Conservation (phyloP, 37 sponge, comb jelly and placozoan genomes). For the Aplysina aerophoba region DNA sequence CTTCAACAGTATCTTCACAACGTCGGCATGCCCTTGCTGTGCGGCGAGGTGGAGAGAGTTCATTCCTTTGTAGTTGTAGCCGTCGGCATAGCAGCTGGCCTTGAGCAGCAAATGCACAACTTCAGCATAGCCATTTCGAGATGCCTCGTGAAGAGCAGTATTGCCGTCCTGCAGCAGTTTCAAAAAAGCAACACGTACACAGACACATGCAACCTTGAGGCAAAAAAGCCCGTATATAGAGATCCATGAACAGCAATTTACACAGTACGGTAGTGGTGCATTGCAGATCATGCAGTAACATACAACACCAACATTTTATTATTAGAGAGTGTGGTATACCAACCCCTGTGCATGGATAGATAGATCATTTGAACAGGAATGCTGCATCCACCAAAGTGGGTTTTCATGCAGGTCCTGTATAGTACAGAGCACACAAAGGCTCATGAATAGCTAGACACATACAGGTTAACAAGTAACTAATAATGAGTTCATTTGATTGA, state of each 20-base stretch:
- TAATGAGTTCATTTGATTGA: no score
- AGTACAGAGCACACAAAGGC: no score
- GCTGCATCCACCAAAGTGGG: no score
- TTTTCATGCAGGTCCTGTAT: no score
- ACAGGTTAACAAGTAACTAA: no score
- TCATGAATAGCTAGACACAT: no score
- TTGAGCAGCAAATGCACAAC: conserved; percentile 69
- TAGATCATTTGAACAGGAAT: no score
- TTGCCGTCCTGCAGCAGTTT: conserved; percentile 60
- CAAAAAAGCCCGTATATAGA: neutral
- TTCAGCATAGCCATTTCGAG: conserved; percentile 79
- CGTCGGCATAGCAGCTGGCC: conserved; percentile 72
- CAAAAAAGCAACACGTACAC: neutral
- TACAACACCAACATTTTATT: no score
- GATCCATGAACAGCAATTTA: neutral
- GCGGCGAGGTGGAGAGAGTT: conserved; percentile 76
- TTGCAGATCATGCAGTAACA: no score
- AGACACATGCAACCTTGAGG: neutral
- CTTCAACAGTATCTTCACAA: conserved; percentile 75
- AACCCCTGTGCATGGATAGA: no score
- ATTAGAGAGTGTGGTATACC: no score
- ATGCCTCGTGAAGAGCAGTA: conserved; percentile 80
- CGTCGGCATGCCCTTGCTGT: conserved; percentile 75
- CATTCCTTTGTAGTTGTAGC: conserved; percentile 62
- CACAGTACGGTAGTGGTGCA: neutral